phyloP scores from a whole-genome alignment of 2,113 vertebrate species.

The Formicarius rufipectus region DNA sequence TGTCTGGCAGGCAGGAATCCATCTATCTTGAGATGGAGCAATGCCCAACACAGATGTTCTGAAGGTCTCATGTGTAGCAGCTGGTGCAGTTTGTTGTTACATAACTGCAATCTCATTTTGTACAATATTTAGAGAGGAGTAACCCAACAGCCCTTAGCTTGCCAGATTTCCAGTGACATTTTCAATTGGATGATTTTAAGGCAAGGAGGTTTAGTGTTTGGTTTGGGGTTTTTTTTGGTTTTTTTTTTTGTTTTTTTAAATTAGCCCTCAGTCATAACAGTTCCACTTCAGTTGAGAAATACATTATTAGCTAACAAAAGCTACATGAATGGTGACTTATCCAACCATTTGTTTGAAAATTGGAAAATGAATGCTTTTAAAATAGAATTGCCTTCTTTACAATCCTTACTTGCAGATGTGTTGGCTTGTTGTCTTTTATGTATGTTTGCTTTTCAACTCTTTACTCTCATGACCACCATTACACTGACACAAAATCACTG shows the following conservation, averaged over 20 bases:
- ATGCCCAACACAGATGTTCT: conserved; percentile 55
- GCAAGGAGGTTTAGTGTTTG: not conserved
- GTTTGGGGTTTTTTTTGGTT: too few species aligned
- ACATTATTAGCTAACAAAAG: not conserved
- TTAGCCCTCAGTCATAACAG: not conserved
- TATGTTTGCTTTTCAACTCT: not conserved
- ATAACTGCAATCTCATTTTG: conserved; percentile 16
- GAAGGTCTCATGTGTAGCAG: conserved; percentile 19
- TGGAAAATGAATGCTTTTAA: not conserved
- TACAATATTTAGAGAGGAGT: conserved; percentile 43
- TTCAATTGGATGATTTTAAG: not conserved
- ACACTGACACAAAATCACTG: not conserved
- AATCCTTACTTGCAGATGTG: not conserved
- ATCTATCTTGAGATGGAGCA: conserved; percentile 13
- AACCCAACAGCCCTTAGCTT: conserved; percentile 1
- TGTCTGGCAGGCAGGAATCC: conserved; percentile 41
- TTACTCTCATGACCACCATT: not conserved
- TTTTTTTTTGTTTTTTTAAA: not conserved
- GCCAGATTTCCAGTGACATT: conserved; percentile 38
- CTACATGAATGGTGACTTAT: not conserved
- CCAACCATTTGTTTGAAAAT: not conserved
- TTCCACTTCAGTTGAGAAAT: conserved; percentile 1
- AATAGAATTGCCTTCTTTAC: conserved; percentile 2
- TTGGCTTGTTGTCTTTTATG: not conserved
- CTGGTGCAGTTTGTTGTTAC: conserved; percentile 2